These are phyloP conservation scores for Drosophila kanapiae DNA, from an alignment of 1,140 invertebrate species.

Conservation along the genomic window DNA sequence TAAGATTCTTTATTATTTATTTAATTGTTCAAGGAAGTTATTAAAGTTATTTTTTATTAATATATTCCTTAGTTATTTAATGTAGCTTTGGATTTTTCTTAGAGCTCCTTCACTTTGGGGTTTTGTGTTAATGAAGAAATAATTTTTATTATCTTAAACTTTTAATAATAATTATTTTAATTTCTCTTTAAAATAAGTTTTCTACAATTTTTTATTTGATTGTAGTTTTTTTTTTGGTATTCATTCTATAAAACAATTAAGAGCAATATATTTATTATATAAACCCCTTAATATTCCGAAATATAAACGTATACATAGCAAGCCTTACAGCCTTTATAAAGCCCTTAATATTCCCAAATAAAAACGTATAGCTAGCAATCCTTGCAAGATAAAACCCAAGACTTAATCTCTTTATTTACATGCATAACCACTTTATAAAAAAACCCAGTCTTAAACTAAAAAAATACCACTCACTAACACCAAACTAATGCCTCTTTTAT, in stretches of 20 bases:
- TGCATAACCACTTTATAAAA: too few relatives aligned
- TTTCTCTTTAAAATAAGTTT: background rate
- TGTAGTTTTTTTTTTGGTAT: background rate
- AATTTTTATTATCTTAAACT: background rate
- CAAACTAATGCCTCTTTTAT: slow-evolving; percentile 8
- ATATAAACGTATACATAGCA: too few relatives aligned
- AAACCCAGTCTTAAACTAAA: too few relatives aligned
- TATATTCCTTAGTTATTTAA: background rate
- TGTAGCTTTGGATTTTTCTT: too few relatives aligned
- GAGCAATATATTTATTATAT: background rate
- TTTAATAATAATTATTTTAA: background rate
- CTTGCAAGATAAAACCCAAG: background rate
- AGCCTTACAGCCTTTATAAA: too few relatives aligned
- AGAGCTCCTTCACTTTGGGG: background rate
- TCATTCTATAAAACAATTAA: too few relatives aligned
- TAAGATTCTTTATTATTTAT: background rate
- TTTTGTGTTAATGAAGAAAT: background rate
- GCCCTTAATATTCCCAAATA: background rate
- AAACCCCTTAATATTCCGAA: background rate
- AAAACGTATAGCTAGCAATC: background rate
- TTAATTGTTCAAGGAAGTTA: background rate
- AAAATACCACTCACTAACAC: background rate
- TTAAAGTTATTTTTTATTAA: background rate
- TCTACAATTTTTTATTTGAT: too few relatives aligned
- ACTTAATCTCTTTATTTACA: too few relatives aligned